A percentile compares a stretch with the other conserved stretches of the same genome.
phyloP scores from a whole-genome alignment of 2,888 invertebrate species.

The Dendrolimus houi region DNA sequence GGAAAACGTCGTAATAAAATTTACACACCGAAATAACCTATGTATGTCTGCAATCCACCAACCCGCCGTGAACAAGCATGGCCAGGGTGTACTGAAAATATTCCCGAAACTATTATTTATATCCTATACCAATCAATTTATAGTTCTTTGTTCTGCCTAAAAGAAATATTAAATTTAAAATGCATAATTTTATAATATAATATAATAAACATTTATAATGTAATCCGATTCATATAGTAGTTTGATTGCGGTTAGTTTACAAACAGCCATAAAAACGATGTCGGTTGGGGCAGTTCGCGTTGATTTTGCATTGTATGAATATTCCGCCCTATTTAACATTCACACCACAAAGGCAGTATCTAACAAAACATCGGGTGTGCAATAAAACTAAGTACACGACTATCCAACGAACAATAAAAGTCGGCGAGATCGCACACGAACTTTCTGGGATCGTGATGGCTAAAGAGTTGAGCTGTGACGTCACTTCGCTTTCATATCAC shows the following conservation, averaged over 20 bases:
- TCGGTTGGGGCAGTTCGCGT: conserved; percentile 21
- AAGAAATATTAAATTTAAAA: too few relatives aligned
- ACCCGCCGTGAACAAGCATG: too few relatives aligned
- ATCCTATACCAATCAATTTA: too few relatives aligned
- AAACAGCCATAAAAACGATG: conserved; percentile 43
- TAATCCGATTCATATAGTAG: conserved; percentile 7
- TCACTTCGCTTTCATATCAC: conserved; percentile 68
- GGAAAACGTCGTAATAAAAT: too few relatives aligned
- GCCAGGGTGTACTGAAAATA: too few relatives aligned
- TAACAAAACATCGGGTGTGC: conserved; percentile 51
- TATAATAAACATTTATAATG: too few relatives aligned
- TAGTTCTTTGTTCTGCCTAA: too few relatives aligned
- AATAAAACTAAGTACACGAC: conserved; percentile 70
- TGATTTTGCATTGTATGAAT: conserved; percentile 58
- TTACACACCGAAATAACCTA: too few relatives aligned
- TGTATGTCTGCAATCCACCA: too few relatives aligned
- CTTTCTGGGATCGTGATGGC: conserved; percentile 26
- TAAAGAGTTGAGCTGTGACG: conserved; percentile 40
- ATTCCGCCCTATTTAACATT: conserved; percentile 53
- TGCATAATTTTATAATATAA: too few relatives aligned
- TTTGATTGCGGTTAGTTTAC: conserved; percentile 25
- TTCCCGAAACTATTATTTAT: too few relatives aligned
- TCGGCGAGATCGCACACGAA: conserved; percentile 29
- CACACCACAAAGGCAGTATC: conserved; percentile 34
- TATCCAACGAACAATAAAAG: conserved; percentile 64